Evolutionary conservation across 2,113 vertebrate genomes (phyloP).

Genomic region (Planiliza haematocheilus): DNA sequence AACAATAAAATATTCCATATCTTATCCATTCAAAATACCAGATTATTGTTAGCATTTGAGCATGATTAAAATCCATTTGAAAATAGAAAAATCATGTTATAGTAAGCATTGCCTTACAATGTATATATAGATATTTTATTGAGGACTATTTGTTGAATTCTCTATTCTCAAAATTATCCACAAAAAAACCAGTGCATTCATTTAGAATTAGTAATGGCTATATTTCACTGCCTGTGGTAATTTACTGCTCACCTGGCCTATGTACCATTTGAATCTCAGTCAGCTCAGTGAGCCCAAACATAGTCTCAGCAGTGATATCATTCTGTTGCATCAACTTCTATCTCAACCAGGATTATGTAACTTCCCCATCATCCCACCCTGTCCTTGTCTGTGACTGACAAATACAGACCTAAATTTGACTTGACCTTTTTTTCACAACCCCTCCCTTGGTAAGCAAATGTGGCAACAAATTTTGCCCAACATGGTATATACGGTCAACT

Average conservation of each 20-base stretch:
- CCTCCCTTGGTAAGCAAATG: constrained; percentile 24
- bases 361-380: not conserved
- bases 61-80: not conserved
- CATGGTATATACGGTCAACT: not conserved
- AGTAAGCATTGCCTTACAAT: no score
- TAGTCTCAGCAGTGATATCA: constrained; percentile 45
- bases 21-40: no score
- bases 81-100: no score
- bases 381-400: constrained; percentile 16
- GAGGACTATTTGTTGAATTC: constrained; percentile 3
- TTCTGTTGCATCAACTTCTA: constrained; percentile 45
- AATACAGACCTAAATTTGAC: constrained; percentile 42
- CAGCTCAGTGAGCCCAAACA: constrained; percentile 19
- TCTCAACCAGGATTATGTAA: constrained; percentile 39
- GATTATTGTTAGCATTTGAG: not conserved
- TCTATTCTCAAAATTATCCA: not conserved
- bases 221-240: constrained; percentile 19
- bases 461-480: constrained; percentile 14
- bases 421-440: constrained; percentile 12
- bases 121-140: no score
- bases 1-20: no score
- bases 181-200: constrained; percentile 5
- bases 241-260: constrained; percentile 30
- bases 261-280: constrained; percentile 20
- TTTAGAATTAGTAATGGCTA: constrained; percentile 4